These are phyloP conservation scores for Tupaia tana DNA, from an alignment of 2,113 vertebrate species.

Conservation along the genomic window DNA sequence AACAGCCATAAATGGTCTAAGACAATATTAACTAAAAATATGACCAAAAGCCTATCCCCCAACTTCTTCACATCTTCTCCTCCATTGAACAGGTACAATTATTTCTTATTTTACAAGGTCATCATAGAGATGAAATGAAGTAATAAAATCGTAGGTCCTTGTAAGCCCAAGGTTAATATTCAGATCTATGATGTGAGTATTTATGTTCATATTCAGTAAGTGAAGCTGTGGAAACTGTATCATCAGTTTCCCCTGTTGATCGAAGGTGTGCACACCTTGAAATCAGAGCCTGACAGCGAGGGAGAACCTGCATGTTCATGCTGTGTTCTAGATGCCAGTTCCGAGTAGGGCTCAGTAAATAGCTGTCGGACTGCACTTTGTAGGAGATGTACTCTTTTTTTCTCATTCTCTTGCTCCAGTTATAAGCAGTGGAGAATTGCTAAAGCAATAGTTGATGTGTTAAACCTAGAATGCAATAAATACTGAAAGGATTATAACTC, in stretches of 20 bases:
- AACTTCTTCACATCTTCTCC: background rate
- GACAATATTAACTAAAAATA: background rate
- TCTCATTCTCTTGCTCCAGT: too few relatives aligned
- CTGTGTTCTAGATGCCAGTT: background rate
- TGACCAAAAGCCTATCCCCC: background rate
- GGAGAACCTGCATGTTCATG: background rate
- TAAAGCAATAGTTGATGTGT: background rate
- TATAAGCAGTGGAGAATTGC: background rate
- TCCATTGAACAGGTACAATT: background rate
- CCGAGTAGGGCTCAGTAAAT: accelerated
- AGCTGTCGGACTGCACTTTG: background rate
- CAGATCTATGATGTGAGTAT: background rate
- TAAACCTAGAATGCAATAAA: background rate
- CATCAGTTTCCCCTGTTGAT: background rate
- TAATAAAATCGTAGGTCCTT: background rate
- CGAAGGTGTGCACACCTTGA: background rate
- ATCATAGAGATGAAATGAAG: background rate
- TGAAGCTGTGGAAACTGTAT: background rate
- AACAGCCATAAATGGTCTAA: too few relatives aligned
- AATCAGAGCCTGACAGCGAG: background rate
- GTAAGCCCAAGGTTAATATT: background rate
- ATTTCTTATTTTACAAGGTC: background rate
- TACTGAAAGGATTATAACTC: background rate
- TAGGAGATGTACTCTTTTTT: background rate
- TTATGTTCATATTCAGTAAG: background rate